A percentile compares a stretch with the other conserved stretches of the same genome.
Conservation (phyloP, 2,113 vertebrate genomes). For the Leptodactylus fuscus region DNA sequence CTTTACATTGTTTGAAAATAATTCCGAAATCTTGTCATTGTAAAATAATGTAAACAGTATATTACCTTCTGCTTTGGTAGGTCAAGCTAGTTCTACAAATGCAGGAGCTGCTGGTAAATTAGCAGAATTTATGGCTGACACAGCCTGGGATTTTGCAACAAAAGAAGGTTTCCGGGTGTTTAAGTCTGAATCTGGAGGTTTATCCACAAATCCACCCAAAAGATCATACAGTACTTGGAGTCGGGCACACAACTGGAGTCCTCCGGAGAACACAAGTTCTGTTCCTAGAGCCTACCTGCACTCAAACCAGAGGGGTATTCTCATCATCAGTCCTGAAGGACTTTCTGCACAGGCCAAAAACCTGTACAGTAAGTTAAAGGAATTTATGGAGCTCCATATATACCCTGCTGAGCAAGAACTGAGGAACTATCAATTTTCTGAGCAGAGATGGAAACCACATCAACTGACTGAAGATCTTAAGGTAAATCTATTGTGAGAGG, state of each 20-base stretch:
- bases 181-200: slow-evolving; percentile 65
- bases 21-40: background rate
- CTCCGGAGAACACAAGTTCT: slow-evolving; percentile 52
- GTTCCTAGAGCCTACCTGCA: slow-evolving; percentile 4
- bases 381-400: slow-evolving; percentile 59
- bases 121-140: slow-evolving; percentile 69
- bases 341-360: slow-evolving; percentile 37
- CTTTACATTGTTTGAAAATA: background rate
- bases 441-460: slow-evolving; percentile 55
- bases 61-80: slow-evolving; percentile 62
- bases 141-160: slow-evolving; percentile 84
- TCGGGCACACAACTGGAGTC: fast-evolving
- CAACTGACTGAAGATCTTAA: slow-evolving; percentile 67
- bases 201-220: background rate
- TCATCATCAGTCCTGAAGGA: slow-evolving; percentile 59
- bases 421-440: slow-evolving; percentile 61
- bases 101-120: slow-evolving; percentile 62
- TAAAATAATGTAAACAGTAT: background rate
- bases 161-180: slow-evolving; percentile 86
- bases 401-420: slow-evolving; percentile 68
- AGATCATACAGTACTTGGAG: slow-evolving; percentile 62
- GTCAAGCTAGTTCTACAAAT: slow-evolving; percentile 68
- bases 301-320: slow-evolving; percentile 12
- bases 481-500: too few relatives aligned
- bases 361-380: slow-evolving; percentile 60